Conservation (phyloP, 2,797 vertebrate species). For the Spheniscus humboldti region DNA sequence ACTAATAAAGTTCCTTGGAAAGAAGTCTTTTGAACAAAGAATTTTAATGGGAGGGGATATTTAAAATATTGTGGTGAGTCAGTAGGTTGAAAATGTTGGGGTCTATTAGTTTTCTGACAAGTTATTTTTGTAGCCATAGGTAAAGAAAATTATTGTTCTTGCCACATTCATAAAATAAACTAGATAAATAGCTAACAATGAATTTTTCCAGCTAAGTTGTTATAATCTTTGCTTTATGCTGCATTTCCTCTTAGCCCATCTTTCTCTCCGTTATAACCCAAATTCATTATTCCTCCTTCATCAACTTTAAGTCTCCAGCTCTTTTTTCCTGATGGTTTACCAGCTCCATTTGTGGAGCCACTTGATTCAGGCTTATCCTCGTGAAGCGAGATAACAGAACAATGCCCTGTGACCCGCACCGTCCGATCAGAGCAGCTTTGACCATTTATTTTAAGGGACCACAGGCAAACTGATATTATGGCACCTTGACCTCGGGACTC, state of each 20-base stretch:
- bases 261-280: neutral
- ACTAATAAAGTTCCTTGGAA: neutral
- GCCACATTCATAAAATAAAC: neutral
- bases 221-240: neutral
- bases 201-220: neutral
- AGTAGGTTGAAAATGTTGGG: neutral
- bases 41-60: neutral
- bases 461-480: rapidly evolving
- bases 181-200: neutral
- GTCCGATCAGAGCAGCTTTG: neutral
- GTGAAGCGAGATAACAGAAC: neutral
- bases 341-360: neutral
- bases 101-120: neutral
- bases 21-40: neutral
- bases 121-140: neutral
- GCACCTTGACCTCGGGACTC: neutral
- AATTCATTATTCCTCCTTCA: neutral
- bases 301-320: too few relatives aligned
- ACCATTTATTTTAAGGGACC: neutral
- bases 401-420: neutral
- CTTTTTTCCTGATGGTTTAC: neutral
- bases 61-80: neutral
- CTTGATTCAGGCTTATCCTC: too few relatives aligned
- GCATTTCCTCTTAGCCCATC: neutral
- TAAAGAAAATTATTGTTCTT: neutral